Percentiles rank a stretch among this genome's conserved stretches.
Evolutionary conservation across 2,888 invertebrate genomes (phyloP).

Genomic region (Falcaria lacertinaria): DNA sequence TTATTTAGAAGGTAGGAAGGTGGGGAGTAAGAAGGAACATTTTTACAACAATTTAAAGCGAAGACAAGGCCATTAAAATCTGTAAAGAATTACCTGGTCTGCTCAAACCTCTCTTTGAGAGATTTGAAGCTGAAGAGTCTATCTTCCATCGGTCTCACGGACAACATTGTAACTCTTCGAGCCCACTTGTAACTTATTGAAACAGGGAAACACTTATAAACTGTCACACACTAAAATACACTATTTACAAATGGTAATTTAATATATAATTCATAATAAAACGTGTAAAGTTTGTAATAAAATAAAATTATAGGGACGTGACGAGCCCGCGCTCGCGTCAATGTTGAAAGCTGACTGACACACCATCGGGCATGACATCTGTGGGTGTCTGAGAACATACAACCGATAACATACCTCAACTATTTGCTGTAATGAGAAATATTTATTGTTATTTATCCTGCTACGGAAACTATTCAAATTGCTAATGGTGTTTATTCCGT

Average conservation of each 20-base stretch:
- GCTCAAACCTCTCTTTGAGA: slow-evolving; percentile 65
- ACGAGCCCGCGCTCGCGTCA: background rate
- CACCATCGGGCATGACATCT: background rate
- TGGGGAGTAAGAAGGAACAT: no score
- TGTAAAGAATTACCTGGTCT: slow-evolving; percentile 64
- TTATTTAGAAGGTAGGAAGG: no score
- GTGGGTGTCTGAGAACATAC: background rate
- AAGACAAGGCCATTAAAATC: no score
- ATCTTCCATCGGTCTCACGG: slow-evolving; percentile 49
- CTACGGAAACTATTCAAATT: no score
- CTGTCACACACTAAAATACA: background rate
- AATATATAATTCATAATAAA: background rate
- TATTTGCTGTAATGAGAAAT: background rate
- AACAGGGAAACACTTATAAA: slow-evolving; percentile 1
- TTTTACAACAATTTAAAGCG: no score
- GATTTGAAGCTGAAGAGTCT: slow-evolving; percentile 62
- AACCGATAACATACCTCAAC: background rate
- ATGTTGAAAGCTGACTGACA: background rate
- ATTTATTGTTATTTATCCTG: background rate
- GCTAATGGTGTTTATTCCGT: no score
- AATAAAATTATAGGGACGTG: background rate
- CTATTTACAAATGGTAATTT: background rate
- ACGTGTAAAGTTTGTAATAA: background rate
- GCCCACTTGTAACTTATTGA: slow-evolving; percentile 15
- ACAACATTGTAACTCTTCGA: slow-evolving; percentile 41